These are phyloP conservation scores for Buceros bicornis DNA, from an alignment of 2,797 vertebrate genomes.

Conservation along the genomic window DNA sequence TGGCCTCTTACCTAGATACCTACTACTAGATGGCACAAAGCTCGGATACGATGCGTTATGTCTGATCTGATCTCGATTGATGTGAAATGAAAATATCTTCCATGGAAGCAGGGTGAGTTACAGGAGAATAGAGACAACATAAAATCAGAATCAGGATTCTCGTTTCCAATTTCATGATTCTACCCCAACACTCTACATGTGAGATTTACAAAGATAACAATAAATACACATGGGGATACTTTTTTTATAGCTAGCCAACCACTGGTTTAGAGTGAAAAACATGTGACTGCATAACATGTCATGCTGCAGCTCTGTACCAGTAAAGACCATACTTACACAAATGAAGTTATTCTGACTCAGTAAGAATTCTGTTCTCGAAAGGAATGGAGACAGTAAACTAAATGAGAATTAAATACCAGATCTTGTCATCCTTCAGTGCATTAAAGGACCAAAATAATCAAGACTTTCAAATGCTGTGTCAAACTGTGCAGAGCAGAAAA, in stretches of 20 bases:
- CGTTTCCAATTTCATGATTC: neutral
- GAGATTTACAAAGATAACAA: neutral
- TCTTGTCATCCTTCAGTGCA: neutral
- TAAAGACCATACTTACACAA: neutral
- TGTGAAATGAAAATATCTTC: neutral
- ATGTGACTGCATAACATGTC: neutral
- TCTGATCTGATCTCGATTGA: neutral
- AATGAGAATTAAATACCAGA: conserved; percentile 13
- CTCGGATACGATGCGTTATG: neutral
- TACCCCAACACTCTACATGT: neutral
- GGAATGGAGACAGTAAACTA: conserved; percentile 41
- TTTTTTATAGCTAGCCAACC: neutral
- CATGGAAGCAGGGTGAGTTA: neutral
- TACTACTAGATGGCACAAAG: neutral
- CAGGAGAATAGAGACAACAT: neutral
- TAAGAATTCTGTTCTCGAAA: conserved; percentile 8
- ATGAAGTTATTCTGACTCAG: neutral
- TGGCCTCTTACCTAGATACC: neutral
- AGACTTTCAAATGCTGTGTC: conserved; percentile 18
- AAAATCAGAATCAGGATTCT: neutral
- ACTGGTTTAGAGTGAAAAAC: neutral
- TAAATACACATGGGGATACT: neutral
- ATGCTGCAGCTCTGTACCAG: neutral
- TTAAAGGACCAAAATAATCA: conserved; percentile 45
- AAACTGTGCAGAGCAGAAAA: conserved; percentile 28